These are phyloP conservation scores for Melinaea menophilus DNA, from an alignment of 2,888 invertebrate genomes.

Conservation along the genomic window DNA sequence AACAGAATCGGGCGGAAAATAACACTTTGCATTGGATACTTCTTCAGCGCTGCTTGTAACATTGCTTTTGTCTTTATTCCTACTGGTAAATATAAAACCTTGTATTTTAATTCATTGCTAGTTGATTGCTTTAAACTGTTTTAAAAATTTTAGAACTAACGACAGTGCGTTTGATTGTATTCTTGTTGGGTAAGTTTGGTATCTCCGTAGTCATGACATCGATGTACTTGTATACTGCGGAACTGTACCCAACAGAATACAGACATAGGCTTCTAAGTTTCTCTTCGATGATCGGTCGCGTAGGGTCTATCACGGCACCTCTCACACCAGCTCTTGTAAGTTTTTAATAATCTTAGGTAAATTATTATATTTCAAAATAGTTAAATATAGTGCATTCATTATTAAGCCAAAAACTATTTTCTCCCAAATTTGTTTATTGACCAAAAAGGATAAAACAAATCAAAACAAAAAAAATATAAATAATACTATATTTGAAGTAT, in stretches of 20 bases:
- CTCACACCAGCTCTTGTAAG: conserved; percentile 81
- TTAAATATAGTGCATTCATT: too few relatives aligned
- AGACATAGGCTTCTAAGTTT: conserved; percentile 82
- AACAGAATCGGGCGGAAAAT: conserved; percentile 80
- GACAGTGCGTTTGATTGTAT: conserved; percentile 63
- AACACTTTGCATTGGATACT: conserved; percentile 77
- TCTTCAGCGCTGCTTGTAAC: conserved; percentile 76
- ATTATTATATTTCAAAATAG: too few relatives aligned
- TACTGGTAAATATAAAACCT: conserved; percentile 56
- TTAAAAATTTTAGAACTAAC: conserved; percentile 42
- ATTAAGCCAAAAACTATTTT: too few relatives aligned
- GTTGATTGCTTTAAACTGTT: too few relatives aligned
- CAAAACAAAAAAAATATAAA: too few relatives aligned
- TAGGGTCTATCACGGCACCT: conserved; percentile 84
- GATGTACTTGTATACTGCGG: conserved; percentile 82
- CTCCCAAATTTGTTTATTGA: too few relatives aligned
- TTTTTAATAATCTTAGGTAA: conserved; percentile 12
- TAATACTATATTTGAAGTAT: too few relatives aligned
- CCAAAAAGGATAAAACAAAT: too few relatives aligned
- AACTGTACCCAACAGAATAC: conserved; percentile 84
- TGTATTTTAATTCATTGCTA: too few relatives aligned
- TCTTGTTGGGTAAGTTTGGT: conserved; percentile 80
- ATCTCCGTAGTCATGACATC: conserved; percentile 81
- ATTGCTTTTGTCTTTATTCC: conserved; percentile 69
- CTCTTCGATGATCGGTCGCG: conserved; percentile 84